phyloP scores from a whole-genome alignment of 2,113 vertebrate genomes.

The Corynorhinus townsendii region DNA sequence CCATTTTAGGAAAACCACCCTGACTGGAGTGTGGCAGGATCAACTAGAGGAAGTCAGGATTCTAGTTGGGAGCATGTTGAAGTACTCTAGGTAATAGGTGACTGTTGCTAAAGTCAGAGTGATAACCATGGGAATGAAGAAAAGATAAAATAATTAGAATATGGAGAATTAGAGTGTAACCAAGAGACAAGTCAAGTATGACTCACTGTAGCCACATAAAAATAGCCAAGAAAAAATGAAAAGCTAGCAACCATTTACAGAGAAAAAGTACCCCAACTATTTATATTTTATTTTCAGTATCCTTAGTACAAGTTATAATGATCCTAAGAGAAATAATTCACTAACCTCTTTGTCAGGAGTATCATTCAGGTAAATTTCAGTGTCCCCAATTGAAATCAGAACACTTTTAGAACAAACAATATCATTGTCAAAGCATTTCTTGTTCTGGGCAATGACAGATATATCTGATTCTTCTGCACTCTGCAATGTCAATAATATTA shows the following conservation, averaged over 20 bases:
- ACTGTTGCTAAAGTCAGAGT: not conserved
- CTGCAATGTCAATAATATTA: conserved; percentile 80
- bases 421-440: conserved; percentile 97
- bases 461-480: conserved; percentile 89
- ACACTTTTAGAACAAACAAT: conserved; percentile 97
- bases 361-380: conserved; percentile 94
- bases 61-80: not conserved
- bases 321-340: conserved; percentile 64
- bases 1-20: not conserved
- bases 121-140: not conserved
- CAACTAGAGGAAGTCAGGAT: not conserved
- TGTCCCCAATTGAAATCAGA: conserved; percentile 91
- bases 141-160: not conserved
- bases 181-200: not conserved
- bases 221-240: not conserved
- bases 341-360: conserved; percentile 91
- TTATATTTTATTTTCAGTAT: not conserved
- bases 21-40: not conserved
- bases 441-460: conserved; percentile 95
- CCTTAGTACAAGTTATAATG: conserved; percentile 2
- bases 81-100: not conserved
- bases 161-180: not conserved
- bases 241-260: not conserved
- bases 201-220: not conserved
- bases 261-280: not conserved